Evolutionary conservation across 2,888 invertebrate genomes (phyloP).

Genomic region (Phengaris arion): DNA sequence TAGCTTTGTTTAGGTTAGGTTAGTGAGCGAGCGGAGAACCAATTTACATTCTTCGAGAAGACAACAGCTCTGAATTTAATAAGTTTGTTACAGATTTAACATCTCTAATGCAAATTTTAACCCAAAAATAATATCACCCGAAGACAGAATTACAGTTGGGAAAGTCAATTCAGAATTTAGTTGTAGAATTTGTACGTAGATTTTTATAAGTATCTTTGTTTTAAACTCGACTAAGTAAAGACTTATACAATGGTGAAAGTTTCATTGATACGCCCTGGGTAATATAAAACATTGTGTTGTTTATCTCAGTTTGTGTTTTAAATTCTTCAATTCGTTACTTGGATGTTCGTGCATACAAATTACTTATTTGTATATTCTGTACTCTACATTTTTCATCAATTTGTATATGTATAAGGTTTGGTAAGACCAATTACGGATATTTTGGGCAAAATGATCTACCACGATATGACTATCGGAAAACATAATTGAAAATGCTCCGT

Average conservation of each 20-base stretch:
- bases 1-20: constrained; percentile 29
- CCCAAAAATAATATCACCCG: constrained; percentile 35
- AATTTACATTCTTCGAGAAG: constrained; percentile 31
- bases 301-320: constrained; percentile 7
- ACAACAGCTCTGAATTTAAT: constrained; percentile 33
- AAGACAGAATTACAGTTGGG: constrained; percentile 40
- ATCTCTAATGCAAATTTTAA: constrained; percentile 38
- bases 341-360: constrained; percentile 10
- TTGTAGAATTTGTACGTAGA: constrained; percentile 38
- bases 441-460: too few species aligned
- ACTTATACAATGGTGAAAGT: constrained; percentile 34
- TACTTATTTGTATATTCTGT: constrained; percentile 2
- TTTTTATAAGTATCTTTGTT: constrained; percentile 40
- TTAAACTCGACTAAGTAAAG: constrained; percentile 37
- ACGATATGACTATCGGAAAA: too few species aligned
- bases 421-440: too few species aligned
- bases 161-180: constrained; percentile 41
- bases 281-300: constrained; percentile 27
- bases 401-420: too few species aligned
- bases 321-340: constrained; percentile 15
- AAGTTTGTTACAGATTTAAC: constrained; percentile 35
- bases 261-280: constrained; percentile 26
- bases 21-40: constrained; percentile 26
- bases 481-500: too few species aligned
- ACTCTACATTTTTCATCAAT: not conserved